These are phyloP conservation scores for Trichopoda pennipes DNA, from an alignment of 2,888 invertebrate species.

Conservation along the genomic window DNA sequence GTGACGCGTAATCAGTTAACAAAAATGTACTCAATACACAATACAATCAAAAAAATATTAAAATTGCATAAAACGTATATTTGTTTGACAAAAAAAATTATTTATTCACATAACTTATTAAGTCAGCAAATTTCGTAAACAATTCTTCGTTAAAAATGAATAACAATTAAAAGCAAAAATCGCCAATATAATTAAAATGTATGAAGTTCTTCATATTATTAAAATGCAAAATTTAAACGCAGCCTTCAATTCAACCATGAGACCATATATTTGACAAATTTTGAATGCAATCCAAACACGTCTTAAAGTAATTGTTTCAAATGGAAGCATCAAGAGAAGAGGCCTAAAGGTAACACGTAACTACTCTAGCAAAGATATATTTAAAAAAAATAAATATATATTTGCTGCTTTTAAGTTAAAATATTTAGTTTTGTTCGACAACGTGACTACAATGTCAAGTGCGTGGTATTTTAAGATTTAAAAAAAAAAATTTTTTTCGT, in stretches of 20 bases:
- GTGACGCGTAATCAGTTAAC: slow-evolving; percentile 43
- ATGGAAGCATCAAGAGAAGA: slow-evolving; percentile 44
- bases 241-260: slow-evolving; percentile 42
- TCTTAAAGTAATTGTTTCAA: slow-evolving; percentile 43
- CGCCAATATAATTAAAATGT: slow-evolving; percentile 21
- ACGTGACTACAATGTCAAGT: slow-evolving; percentile 68
- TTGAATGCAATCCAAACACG: slow-evolving; percentile 65
- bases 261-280: not conserved
- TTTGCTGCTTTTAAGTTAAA: slow-evolving; percentile 13
- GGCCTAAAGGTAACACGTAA: slow-evolving; percentile 31
- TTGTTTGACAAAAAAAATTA: slow-evolving; percentile 45
- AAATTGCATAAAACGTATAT: slow-evolving; percentile 63
- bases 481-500: slow-evolving; percentile 8
- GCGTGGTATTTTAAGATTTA: slow-evolving; percentile 52
- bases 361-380: not conserved
- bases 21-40: slow-evolving; percentile 11
- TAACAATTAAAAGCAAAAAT: not conserved
- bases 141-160: slow-evolving; percentile 34
- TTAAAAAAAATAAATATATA: not conserved
- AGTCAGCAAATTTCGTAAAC: slow-evolving; percentile 34
- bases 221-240: slow-evolving; percentile 63
- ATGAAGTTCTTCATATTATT: slow-evolving; percentile 59
- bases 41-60: slow-evolving; percentile 24
- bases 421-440: slow-evolving; percentile 6
- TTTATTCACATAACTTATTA: slow-evolving; percentile 40